Base-by-base conservation (phyloP, 2,888 invertebrate species). In the Diadegma fenestrale region DNA sequence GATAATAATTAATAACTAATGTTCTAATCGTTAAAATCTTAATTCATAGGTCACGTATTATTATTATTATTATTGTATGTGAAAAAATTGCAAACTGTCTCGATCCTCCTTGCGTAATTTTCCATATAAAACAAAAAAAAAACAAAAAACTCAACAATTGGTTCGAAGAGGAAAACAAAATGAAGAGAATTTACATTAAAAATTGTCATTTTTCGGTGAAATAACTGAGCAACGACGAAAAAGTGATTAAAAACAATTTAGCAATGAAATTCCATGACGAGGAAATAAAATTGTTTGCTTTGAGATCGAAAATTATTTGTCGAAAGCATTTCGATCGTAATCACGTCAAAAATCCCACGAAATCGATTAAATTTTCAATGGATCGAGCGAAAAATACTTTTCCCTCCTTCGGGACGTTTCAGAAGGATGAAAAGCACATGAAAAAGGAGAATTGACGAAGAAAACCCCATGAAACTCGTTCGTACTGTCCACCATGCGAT, bases 1-100 rank as follows among this genome's bases (percentile, higher is more conserved):
- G 90, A 91, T 91, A 90, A 91, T 91, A 90, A 91, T 91, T 91
- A 90, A 90, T 88, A 88, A 91, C 88, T 92, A 92, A 92, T 88
- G 89, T 90, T 80, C 91, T 90, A 90, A 90, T 86, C 86, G 87
- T 91, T 89, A 90, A 58, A 71, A 72, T 89, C 86, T 64, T 76
- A 75, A 85, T 82, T 82, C 51, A 76, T 82, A 76, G 82, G 82
- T 66, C 75, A 79, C 75, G 71, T 79, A 82, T 82, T 82, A 85
- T 82, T 85, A 82, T 82, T 82, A 85, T 82, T 85, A 84, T 80
- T 76, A 80, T 78, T 84, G 77, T 82, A 81, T 75, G 71, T 76
- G 82, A 85, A 80, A 45, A 79, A 71, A 30, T 79, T 72, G 81
- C 75, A 7, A 58, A 79, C 26, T 7, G 75, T 61, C 17, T 71